These are phyloP conservation scores for Oithona nana DNA, from an alignment of 2,888 invertebrate species.

Conservation along the genomic window DNA sequence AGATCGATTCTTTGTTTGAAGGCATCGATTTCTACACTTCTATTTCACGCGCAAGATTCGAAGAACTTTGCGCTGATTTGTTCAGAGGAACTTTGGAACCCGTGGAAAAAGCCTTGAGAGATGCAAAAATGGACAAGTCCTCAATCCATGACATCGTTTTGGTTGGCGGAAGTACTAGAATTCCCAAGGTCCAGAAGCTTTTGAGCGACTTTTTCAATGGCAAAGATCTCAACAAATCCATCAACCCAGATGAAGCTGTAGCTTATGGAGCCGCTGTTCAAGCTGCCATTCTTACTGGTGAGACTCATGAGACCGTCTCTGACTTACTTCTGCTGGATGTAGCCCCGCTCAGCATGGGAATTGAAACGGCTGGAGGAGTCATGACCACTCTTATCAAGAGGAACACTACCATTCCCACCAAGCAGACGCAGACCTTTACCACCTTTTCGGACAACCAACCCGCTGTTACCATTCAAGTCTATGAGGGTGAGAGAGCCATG, in stretches of 20 bases:
- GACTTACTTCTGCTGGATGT: slow-evolving; percentile 13
- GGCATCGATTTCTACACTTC: slow-evolving; percentile 94
- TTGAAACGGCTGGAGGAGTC: slow-evolving; percentile 19
- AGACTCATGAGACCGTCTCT: slow-evolving; percentile 24
- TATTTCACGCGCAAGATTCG: too few species aligned
- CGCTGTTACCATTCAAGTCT: slow-evolving; percentile 19
- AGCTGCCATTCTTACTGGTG: slow-evolving; percentile 49
- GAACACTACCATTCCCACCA: slow-evolving; percentile 20
- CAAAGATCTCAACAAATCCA: slow-evolving; percentile 4
- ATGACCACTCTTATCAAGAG: slow-evolving; percentile 20
- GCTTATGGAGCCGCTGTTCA: slow-evolving; percentile 9
- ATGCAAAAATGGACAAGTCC: too few species aligned
- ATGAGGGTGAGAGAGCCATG: slow-evolving; percentile 81
- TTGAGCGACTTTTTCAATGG: slow-evolving; percentile 7
- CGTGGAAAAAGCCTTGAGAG: slow-evolving; percentile 42
- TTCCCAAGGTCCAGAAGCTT: slow-evolving; percentile 13
- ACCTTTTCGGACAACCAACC: slow-evolving; percentile 19
- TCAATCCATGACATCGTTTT: slow-evolving; percentile 10
- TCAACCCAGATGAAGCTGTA: slow-evolving; percentile 6
- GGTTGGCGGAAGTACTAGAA: slow-evolving; percentile 2
- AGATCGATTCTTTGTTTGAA: slow-evolving; percentile 86
- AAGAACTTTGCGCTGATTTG: slow-evolving; percentile 40
- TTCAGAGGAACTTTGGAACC: slow-evolving; percentile 43
- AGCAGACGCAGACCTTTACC: slow-evolving; percentile 15
- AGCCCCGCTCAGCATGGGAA: slow-evolving; percentile 19